Base-by-base conservation (phyloP, 2,888 invertebrate species). In the Apomyelois bistriatella region DNA sequence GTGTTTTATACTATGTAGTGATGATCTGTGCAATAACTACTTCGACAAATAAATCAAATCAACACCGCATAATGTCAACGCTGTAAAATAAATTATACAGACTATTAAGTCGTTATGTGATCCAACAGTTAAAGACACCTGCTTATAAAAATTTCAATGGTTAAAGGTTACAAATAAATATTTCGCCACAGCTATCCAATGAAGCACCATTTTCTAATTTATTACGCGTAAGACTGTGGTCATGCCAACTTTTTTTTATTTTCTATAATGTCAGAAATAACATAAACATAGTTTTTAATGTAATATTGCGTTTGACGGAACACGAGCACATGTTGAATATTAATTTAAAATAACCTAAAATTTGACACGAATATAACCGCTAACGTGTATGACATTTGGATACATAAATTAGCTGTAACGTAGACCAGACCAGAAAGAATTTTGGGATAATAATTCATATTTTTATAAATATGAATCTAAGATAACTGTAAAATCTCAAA, bases 201-300 rank as follows among this genome's bases (percentile, higher is more conserved):
- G 48, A 53, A 56, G 52, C 58, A 52, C 57, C 52, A 50, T 50
- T 43, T 51, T 42, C 12, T 38, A 48, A 46, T 52, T 53, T 52
- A 38, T 38, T 28, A 9, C 16, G 41, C 41, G 16, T 12, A 38
- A 48, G 30, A 57, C 56, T 54, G 53, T 58, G 64, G 58, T 58
- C 65, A 58, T 82, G 83, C 85, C 84, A 82, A 82, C 68, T 74
- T 82, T 79, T n/a, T 82, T 84, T 83, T 79, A 82, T 74, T 67
- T 70, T 64, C 56, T 56, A 64, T 68, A 62, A 70, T 71, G 68
- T 70, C 68, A 72, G 76, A 68, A 69, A 65, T 68, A 62, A 56
- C 68, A 73, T 74, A 74, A 77, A 78, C 64, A 65, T 58, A 48
- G 48, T 52, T 59, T 55, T 56, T 55, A 49, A 54, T 42, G 40